A percentile compares a stretch with the other conserved stretches of the same genome.
Conservation (phyloP, 92 coral and sea anemone genomes). For the Heteractis magnifica region DNA sequence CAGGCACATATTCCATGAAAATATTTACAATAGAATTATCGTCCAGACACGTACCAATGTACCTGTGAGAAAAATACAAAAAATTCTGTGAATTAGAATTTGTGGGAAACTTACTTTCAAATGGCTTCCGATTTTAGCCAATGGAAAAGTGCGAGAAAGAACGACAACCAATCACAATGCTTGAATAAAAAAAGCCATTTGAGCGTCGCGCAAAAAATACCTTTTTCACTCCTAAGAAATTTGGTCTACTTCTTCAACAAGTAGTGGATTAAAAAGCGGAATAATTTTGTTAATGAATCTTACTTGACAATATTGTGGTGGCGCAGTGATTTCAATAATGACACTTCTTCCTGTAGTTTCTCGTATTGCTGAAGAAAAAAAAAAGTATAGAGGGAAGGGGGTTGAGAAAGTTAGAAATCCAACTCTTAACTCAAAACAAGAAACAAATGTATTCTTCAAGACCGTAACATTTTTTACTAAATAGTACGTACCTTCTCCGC, state of each 20-base stretch:
- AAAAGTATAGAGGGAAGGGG: background rate
- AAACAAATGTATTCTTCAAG: background rate
- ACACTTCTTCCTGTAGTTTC: constrained; percentile 92
- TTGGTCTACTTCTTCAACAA: background rate
- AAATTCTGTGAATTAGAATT: too few relatives aligned
- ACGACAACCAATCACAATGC: too few relatives aligned
- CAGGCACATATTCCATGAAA: constrained; percentile 97
- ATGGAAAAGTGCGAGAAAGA: background rate
- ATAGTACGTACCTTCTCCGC: constrained; percentile 68
- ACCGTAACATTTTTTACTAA: background rate
- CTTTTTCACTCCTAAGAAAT: too few relatives aligned
- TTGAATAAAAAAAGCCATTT: too few relatives aligned
- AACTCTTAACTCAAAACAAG: background rate
- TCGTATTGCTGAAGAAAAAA: constrained; percentile 82
- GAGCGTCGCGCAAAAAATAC: too few relatives aligned
- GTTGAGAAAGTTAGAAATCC: background rate
- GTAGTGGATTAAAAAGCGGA: background rate
- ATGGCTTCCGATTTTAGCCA: too few relatives aligned
- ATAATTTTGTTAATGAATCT: background rate
- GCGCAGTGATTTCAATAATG: constrained; percentile 78
- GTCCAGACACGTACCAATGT: constrained; percentile 92
- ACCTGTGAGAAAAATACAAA: constrained; percentile 38
- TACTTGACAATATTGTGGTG: constrained; percentile 92
- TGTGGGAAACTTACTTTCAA: too few relatives aligned
- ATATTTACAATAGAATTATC: constrained; percentile 76